These are phyloP conservation scores for Amia ocellicauda DNA, from an alignment of 2,113 vertebrate species.

Conservation along the genomic window DNA sequence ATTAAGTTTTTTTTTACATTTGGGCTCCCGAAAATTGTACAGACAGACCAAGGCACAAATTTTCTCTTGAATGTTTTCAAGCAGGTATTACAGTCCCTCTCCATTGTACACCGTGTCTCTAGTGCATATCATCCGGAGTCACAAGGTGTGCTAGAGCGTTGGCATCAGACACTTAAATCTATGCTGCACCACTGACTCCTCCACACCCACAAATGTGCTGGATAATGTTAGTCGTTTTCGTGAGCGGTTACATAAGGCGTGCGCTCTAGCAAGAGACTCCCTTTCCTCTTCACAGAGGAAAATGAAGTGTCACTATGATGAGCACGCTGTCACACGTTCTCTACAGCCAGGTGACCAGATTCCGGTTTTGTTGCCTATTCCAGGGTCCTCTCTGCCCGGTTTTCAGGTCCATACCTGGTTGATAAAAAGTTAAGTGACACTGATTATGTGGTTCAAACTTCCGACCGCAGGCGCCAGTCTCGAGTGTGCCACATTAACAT, in stretches of 20 bases:
- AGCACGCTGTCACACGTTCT: background rate
- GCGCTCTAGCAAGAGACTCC: background rate
- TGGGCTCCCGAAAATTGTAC: background rate
- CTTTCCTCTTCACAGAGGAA: background rate
- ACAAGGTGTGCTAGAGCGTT: slow-evolving; percentile 12
- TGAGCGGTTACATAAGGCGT: slow-evolving; percentile 3
- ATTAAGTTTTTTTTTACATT: slow-evolving; percentile 23
- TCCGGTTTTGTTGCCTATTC: slow-evolving; percentile 14
- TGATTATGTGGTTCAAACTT: slow-evolving; percentile 1
- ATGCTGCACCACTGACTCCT: too few species aligned
- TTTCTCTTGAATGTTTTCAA: slow-evolving; percentile 7
- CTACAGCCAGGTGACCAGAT: slow-evolving; percentile 12
- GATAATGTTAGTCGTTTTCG: slow-evolving; percentile 16
- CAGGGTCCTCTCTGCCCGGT: slow-evolving; percentile 8
- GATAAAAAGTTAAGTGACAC: background rate
- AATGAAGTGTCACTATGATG: slow-evolving; percentile 21
- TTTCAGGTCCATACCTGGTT: slow-evolving; percentile 2
- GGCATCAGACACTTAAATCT: slow-evolving; percentile 15
- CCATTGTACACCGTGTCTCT: too few species aligned
- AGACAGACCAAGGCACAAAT: slow-evolving; percentile 1
- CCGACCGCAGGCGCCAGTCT: background rate
- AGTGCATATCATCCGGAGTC: too few species aligned
- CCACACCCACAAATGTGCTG: too few species aligned
- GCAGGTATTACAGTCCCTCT: background rate
- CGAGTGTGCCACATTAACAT: slow-evolving; percentile 10